Evolutionary conservation across 2,888 invertebrate species (phyloP).

Genomic region (Stenoptilia bipunctidactyla): DNA sequence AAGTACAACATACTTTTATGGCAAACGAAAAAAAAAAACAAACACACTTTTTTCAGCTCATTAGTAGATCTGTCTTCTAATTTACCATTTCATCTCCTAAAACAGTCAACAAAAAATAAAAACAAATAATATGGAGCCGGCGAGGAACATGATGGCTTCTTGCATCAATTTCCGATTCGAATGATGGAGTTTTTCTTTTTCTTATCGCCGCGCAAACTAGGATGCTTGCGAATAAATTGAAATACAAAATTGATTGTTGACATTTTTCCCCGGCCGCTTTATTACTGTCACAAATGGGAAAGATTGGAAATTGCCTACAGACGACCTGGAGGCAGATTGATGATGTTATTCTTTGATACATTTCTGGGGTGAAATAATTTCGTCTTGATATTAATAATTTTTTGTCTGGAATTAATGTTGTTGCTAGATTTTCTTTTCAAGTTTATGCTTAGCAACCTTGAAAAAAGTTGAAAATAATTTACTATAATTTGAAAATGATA

Average conservation of each 20-base stretch:
- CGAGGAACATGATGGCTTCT: slow-evolving; percentile 67
- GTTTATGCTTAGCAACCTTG: too few species aligned
- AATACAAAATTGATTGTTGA: slow-evolving; percentile 73
- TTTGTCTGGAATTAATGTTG: background rate
- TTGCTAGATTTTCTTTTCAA: too few species aligned
- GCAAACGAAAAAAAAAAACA: too few species aligned
- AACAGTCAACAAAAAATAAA: too few species aligned
- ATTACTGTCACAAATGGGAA: slow-evolving; percentile 70
- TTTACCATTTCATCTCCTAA: too few species aligned
- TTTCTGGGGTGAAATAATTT: slow-evolving; percentile 25
- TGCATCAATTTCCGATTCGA: slow-evolving; percentile 72
- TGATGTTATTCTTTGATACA: slow-evolving; percentile 35
- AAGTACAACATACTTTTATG: too few species aligned
- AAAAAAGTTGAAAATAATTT: too few species aligned
- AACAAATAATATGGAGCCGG: slow-evolving; percentile 23
- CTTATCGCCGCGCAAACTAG: slow-evolving; percentile 68
- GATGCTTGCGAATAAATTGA: slow-evolving; percentile 70
- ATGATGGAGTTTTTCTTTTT: slow-evolving; percentile 68
- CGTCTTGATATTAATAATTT: slow-evolving; percentile 11
- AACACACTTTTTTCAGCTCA: too few species aligned
- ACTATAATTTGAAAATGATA: too few species aligned
- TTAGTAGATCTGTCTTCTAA: too few species aligned
- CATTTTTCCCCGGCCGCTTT: slow-evolving; percentile 64
- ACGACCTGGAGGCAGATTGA: slow-evolving; percentile 38
- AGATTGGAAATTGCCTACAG: slow-evolving; percentile 65